Conservation (phyloP, 64 coral and sea anemone species). For the Anthopleura sola region DNA sequence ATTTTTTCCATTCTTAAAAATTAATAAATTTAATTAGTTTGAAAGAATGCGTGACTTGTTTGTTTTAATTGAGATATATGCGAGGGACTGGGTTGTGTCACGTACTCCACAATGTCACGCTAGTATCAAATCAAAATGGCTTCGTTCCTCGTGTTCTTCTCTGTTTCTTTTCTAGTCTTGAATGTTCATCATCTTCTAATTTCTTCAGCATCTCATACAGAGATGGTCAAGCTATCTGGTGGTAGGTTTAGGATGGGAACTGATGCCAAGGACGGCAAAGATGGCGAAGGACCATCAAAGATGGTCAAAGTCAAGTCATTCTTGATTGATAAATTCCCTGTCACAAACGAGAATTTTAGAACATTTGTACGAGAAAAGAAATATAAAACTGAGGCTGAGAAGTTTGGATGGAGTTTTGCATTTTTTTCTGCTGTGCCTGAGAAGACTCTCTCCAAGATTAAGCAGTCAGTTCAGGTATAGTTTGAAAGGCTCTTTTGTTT, state of each 20-base stretch:
- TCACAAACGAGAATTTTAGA: slow-evolving; percentile 79
- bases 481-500: background rate
- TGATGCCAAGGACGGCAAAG: slow-evolving; percentile 23
- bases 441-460: slow-evolving; percentile 61
- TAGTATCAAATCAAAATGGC: background rate
- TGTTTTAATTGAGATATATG: background rate
- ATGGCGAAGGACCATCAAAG: slow-evolving; percentile 31
- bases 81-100: background rate
- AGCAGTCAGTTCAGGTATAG: slow-evolving; percentile 78
- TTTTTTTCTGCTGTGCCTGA: slow-evolving; percentile 69
- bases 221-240: slow-evolving; percentile 36
- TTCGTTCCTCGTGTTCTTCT: background rate
- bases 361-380: slow-evolving; percentile 76
- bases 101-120: background rate
- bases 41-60: too few relatives aligned
- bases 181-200: background rate
- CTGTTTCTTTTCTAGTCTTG: background rate
- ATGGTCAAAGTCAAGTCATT: slow-evolving; percentile 62
- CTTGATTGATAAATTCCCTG: slow-evolving; percentile 68
- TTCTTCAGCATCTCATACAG: background rate
- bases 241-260: slow-evolving; percentile 54
- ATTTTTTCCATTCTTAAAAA: too few relatives aligned
- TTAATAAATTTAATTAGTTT: too few relatives aligned
- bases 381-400: slow-evolving; percentile 83
- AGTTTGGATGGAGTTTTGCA: slow-evolving; percentile 86